Conservation (phyloP, 1,140 invertebrate genomes). For the Sarcophaga bullata region DNA sequence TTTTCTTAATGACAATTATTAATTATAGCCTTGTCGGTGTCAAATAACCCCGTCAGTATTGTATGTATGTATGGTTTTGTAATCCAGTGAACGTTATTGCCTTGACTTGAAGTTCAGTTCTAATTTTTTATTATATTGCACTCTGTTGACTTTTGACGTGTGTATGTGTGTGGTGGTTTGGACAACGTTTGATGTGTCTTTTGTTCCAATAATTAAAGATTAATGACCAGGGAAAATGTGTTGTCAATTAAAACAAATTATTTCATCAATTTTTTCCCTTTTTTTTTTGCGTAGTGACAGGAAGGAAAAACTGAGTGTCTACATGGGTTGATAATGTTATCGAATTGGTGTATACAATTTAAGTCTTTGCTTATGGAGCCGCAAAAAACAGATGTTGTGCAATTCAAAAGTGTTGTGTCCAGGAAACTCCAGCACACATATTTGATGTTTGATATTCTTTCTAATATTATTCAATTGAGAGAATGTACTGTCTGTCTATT, state of each 20-base stretch:
- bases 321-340: neutral
- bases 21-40: slow-evolving; percentile 30
- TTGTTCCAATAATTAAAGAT: slow-evolving; percentile 36
- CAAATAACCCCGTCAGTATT: slow-evolving; percentile 2
- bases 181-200: neutral
- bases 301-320: too few relatives aligned
- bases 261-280: slow-evolving; percentile 21
- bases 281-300: neutral
- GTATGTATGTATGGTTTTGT: slow-evolving; percentile 21
- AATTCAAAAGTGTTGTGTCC: neutral
- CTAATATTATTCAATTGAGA: too few relatives aligned
- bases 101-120: neutral
- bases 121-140: neutral
- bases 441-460: too few relatives aligned
- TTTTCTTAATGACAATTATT: slow-evolving; percentile 29
- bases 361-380: neutral
- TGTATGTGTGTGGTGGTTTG: slow-evolving; percentile 5
- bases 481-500: too few relatives aligned
- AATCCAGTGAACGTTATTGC: too few relatives aligned
- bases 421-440: too few relatives aligned
- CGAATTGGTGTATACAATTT: neutral
- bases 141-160: slow-evolving; percentile 28
- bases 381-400: neutral
- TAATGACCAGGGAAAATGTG: slow-evolving; percentile 34
- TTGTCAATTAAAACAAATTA: slow-evolving; percentile 37